Base-by-base conservation (phyloP, 2,113 vertebrate species). In the Petaurus breviceps region DNA sequence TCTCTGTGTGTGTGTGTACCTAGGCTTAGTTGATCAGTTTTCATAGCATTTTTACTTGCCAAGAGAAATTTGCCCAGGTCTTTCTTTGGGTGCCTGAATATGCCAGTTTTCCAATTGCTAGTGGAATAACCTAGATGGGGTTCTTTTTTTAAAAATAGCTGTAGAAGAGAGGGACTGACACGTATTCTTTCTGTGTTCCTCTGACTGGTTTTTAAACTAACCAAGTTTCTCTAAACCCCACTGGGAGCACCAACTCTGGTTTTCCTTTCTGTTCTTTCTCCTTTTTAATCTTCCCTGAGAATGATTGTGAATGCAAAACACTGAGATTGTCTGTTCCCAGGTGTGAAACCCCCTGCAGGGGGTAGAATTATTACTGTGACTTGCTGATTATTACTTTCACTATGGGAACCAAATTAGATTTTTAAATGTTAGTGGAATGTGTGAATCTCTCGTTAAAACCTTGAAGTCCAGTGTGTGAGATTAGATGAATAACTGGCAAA, bases 41-140 rank as follows among this genome's bases (percentile, higher is more conserved):
- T 90, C 51, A 90, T 89, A 51, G 0, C 49, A 24, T 57, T n/a
- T 91, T 94, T 93, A 90, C 57, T 90, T 49, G 22, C 91, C 77
- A 89, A 50, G 28, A 90, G 57, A 89, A 95, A 52, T 68, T 92
- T 95, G 92, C n/a, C 92, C 90, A 31, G 77, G 77, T 89, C 11
- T 16, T 94, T 90, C 43, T 92, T 94, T 91, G 37, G 61, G 68
- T 68, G 90, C 3, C 46, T 92, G 51, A 92, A 92, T 61, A 92
- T 95, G 92, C 94, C 95, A 92, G 14, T 50, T 84, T 89, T 37
- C 91, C 68, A 50, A 47, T 51, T 95, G 93, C 94, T 68, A 57
- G 25, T 84, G 68, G 37, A 43, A 51, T 51, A 43, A 61, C n/a
- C 37, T 43, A 84, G 19, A 31, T 51, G 43, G 26, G 22, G 43